Evolutionary conservation across 1,140 invertebrate species (phyloP).

Genomic region (Drosophila arawakana): DNA sequence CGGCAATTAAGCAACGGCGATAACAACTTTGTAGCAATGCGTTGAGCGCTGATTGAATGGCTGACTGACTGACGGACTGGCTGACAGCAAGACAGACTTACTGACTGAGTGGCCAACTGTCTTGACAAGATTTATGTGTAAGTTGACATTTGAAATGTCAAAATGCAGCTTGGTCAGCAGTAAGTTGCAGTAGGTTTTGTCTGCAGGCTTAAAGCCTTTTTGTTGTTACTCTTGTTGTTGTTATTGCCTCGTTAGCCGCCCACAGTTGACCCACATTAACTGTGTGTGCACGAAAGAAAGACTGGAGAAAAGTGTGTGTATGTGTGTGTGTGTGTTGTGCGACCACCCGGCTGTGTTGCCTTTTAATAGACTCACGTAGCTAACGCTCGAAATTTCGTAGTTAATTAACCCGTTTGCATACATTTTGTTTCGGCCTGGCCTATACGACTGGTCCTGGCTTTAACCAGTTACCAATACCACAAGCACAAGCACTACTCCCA

Average conservation of each 20-base stretch:
- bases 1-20: slow-evolving; percentile 75
- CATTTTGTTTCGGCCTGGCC: slow-evolving; percentile 55
- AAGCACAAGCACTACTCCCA: slow-evolving; percentile 26
- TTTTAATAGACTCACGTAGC: slow-evolving; percentile 63
- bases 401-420: slow-evolving; percentile 83
- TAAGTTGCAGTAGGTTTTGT: slow-evolving; percentile 12
- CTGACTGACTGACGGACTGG: slow-evolving; percentile 16
- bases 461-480: slow-evolving; percentile 54
- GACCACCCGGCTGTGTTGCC: slow-evolving; percentile 65
- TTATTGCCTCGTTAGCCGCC: slow-evolving; percentile 70
- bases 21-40: slow-evolving; percentile 73
- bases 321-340: slow-evolving; percentile 14
- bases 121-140: slow-evolving; percentile 43
- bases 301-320: slow-evolving; percentile 3
- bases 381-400: slow-evolving; percentile 68
- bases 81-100: slow-evolving; percentile 24
- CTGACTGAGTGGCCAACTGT: slow-evolving; percentile 44
- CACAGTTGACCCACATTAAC: slow-evolving; percentile 67
- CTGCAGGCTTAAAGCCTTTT: slow-evolving; percentile 46
- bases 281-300: slow-evolving; percentile 17
- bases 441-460: slow-evolving; percentile 24
- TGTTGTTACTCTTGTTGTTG: slow-evolving; percentile 12
- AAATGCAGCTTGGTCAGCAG: slow-evolving; percentile 50
- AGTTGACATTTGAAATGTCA: slow-evolving; percentile 78
- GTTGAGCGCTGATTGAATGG: slow-evolving; percentile 49